Conservation (phyloP, 1,140 invertebrate species). For the Vollenhovia emeryi region DNA sequence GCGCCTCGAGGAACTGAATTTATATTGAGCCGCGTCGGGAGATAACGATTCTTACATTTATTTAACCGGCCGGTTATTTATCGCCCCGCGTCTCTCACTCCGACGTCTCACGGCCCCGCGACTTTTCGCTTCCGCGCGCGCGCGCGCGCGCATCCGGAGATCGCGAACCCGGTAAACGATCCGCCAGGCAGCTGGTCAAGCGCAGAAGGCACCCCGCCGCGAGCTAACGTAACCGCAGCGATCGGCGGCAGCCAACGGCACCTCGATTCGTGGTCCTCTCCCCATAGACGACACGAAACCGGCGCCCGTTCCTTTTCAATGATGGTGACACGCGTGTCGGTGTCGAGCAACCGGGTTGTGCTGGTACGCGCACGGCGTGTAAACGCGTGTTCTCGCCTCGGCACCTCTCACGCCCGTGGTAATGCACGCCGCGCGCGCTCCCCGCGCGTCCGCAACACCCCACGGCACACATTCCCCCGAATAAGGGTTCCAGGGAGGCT, state of each 20-base stretch:
- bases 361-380: conserved; percentile 39
- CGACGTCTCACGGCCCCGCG: neutral
- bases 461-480: conserved; percentile 45
- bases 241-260: conserved; percentile 47
- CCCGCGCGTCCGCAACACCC: neutral
- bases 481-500: conserved; percentile 44
- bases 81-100: neutral
- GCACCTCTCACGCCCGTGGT: conserved; percentile 34
- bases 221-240: conserved; percentile 49
- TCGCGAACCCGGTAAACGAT: conserved; percentile 32
- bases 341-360: neutral
- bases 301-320: conserved; percentile 39
- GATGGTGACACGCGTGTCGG: conserved; percentile 50
- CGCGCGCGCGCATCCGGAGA: conserved; percentile 2
- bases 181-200: conserved; percentile 65
- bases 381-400: conserved; percentile 55
- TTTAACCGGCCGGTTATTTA: neutral
- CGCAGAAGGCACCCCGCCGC: conserved; percentile 58
- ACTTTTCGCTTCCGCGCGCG: neutral
- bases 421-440: neutral
- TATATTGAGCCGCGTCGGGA: neutral
- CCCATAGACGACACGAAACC: conserved; percentile 18
- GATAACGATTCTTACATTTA: conserved; percentile 16
- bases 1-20: conserved; percentile 8
- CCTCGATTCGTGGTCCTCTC: conserved; percentile 24